Conservation (phyloP, 2,113 vertebrate species). For the Mirounga angustirostris region DNA sequence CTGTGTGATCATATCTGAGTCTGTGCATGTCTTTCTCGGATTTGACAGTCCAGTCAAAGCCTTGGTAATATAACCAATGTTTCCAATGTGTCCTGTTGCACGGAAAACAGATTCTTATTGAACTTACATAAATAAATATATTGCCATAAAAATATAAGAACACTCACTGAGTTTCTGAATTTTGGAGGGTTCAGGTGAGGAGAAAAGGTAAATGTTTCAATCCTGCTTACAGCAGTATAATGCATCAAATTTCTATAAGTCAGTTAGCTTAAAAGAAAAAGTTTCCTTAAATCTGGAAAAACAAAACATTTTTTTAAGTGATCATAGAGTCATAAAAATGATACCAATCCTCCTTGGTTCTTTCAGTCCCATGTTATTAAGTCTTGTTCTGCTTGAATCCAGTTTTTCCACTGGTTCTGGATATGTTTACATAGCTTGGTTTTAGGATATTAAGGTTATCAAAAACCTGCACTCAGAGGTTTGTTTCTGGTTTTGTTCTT, state of each 20-base stretch:
- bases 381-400: neutral
- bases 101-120: neutral
- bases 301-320: neutral
- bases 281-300: neutral
- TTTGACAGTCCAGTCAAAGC: neutral
- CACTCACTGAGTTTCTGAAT: neutral
- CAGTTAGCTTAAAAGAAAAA: neutral
- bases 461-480: neutral
- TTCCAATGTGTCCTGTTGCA: neutral
- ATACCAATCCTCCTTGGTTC: neutral
- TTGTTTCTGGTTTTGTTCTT: neutral
- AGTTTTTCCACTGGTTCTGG: neutral
- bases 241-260: neutral
- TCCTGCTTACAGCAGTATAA: neutral
- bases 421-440: neutral
- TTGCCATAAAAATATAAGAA: neutral
- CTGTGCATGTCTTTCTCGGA: neutral
- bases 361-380: neutral
- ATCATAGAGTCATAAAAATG: neutral
- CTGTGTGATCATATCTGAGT: neutral
- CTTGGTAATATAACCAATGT: neutral
- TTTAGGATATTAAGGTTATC: neutral
- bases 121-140: neutral
- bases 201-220: neutral
- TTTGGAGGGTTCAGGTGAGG: neutral